Conservation (phyloP, 2,888 invertebrate genomes). For the Junonia oenone region DNA sequence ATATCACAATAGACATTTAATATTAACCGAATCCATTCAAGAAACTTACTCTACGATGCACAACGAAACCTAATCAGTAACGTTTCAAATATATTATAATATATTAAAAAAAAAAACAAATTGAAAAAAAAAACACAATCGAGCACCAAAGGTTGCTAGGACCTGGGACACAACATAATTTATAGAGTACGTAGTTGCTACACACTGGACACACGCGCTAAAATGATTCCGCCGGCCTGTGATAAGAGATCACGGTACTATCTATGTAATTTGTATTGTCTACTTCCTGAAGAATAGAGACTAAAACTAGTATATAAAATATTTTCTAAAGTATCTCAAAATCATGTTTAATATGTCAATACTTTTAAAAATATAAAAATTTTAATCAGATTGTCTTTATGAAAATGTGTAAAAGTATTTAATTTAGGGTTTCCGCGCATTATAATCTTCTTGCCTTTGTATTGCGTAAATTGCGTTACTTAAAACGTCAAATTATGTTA, state of each 20-base stretch:
- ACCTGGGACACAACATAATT: constrained; percentile 35
- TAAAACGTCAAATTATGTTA: no score
- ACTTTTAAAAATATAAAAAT: neutral
- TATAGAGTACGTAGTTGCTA: constrained; percentile 38
- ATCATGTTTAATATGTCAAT: neutral
- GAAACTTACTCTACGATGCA: no score
- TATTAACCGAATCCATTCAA: no score
- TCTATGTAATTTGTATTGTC: constrained; percentile 22
- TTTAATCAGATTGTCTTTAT: no score
- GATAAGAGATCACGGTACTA: constrained; percentile 33
- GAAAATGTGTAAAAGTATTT: no score
- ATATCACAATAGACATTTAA: no score
- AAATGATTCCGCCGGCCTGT: constrained; percentile 38
- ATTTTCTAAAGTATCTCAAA: neutral
- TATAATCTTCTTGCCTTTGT: no score
- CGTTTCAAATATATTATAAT: neutral
- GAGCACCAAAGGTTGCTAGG: constrained; percentile 32
- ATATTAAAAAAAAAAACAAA: neutral
- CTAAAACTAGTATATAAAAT: neutral
- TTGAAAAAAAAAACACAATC: neutral
- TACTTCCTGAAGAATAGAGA: constrained; percentile 8
- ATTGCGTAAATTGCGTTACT: no score
- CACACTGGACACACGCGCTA: constrained; percentile 38
- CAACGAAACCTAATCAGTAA: no score
- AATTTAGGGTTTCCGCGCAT: no score